These are phyloP conservation scores for Forficula auricularia DNA, from an alignment of 1,140 invertebrate genomes.

Conservation along the genomic window DNA sequence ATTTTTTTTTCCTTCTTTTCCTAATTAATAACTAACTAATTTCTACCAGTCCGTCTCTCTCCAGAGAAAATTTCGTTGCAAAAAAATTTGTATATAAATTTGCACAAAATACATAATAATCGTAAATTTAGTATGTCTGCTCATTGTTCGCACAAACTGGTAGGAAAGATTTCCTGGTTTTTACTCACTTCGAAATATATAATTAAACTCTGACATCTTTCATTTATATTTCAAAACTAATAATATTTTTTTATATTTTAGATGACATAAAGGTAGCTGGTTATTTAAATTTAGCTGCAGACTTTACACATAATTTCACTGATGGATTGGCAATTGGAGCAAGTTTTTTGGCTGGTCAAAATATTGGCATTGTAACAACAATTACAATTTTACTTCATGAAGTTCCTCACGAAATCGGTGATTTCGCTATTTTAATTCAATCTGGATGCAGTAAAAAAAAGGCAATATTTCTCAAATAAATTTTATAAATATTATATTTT, in stretches of 20 bases:
- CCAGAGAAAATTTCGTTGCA: too few species aligned
- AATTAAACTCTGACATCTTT: too few species aligned
- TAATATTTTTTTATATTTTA: constrained; percentile 17
- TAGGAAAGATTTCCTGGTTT: too few species aligned
- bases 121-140: too few species aligned
- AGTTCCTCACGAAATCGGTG: constrained; percentile 97
- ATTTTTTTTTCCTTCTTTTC: too few species aligned
- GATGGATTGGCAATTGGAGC: constrained; percentile 93
- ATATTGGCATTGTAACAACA: constrained; percentile 70
- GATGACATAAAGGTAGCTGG: constrained; percentile 76
- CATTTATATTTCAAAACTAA: too few species aligned
- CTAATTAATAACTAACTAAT: too few species aligned
- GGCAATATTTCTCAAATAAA: constrained; percentile 26
- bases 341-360: constrained; percentile 79
- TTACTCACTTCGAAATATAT: too few species aligned
- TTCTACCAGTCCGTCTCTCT: too few species aligned
- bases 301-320: constrained; percentile 93
- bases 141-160: too few species aligned
- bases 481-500: constrained; percentile 1
- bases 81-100: too few species aligned
- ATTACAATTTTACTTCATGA: constrained; percentile 78
- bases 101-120: too few species aligned
- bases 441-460: constrained; percentile 77
- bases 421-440: constrained; percentile 92
- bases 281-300: constrained; percentile 84